Evolutionary conservation across 92 coral and sea anemone species (phyloP).

Genomic region (Umimayanthus kanabou): DNA sequence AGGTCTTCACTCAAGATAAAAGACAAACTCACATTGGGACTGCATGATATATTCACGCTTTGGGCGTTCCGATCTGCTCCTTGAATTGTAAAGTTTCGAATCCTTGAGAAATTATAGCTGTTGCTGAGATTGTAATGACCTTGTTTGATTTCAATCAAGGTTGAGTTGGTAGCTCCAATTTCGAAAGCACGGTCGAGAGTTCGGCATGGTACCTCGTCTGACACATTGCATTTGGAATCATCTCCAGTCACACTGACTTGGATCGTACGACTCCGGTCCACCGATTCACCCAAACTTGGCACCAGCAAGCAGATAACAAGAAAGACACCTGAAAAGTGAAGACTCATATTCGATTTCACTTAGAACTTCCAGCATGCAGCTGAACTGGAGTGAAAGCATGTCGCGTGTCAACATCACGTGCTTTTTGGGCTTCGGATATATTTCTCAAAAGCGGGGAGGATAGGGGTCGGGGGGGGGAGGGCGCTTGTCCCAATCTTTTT

Average conservation of each 20-base stretch:
- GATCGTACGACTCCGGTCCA: constrained; percentile 45
- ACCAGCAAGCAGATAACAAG: background rate
- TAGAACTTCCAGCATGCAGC: too few relatives aligned
- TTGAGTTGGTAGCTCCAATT: constrained; percentile 54
- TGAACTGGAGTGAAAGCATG: too few relatives aligned
- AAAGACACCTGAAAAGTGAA: background rate
- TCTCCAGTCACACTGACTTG: constrained; percentile 50
- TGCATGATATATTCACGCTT: constrained; percentile 55
- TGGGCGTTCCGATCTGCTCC: constrained; percentile 51
- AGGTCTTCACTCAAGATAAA: constrained; percentile 70
- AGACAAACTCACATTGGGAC: constrained; percentile 68
- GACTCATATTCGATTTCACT: background rate
- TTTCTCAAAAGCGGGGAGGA: too few relatives aligned
- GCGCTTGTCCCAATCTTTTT: too few relatives aligned
- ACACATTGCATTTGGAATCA: constrained; percentile 41
- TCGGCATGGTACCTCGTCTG: constrained; percentile 52
- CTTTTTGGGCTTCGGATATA: background rate
- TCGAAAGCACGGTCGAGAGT: constrained; percentile 66
- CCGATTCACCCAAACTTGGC: background rate
- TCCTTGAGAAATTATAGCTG: constrained; percentile 57
- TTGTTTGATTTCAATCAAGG: constrained; percentile 46
- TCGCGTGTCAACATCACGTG: background rate
- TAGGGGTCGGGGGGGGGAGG: too few relatives aligned
- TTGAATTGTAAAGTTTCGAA: constrained; percentile 59
- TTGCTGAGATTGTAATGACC: constrained; percentile 68